Percentiles rank a stretch among this genome's conserved stretches.
These are phyloP conservation scores for Pherbina coryleti DNA, from an alignment of 2,888 invertebrate genomes.

Conservation along the genomic window DNA sequence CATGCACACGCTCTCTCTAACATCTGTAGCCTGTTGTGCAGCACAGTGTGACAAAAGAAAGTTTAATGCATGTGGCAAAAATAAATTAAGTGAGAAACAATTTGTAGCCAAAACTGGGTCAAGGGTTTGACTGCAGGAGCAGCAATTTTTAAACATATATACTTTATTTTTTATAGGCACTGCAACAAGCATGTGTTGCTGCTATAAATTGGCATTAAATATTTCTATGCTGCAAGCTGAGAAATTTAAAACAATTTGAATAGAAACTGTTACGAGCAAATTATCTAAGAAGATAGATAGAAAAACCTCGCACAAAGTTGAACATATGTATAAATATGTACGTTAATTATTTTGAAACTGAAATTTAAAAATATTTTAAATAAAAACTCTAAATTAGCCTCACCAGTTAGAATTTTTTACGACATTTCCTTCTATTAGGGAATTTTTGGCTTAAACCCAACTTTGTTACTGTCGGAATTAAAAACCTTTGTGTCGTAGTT, in stretches of 20 bases:
- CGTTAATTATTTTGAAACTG: no score
- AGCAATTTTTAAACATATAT: neutral
- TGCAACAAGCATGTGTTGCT: constrained; percentile 13
- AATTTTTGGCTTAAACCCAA: no score
- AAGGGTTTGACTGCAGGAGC: constrained; percentile 13
- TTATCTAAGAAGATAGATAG: neutral
- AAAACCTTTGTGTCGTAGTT: no score
- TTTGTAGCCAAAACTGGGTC: constrained; percentile 16
- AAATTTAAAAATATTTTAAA: no score
- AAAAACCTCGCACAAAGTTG: no score
- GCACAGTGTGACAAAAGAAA: neutral
- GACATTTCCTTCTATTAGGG: no score
- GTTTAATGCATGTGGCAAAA: constrained; percentile 2
- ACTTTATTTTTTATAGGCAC: neutral
- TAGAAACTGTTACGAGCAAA: neutral
- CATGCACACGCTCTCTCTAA: neutral
- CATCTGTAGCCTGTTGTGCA: constrained; percentile 4
- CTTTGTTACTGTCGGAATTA: no score
- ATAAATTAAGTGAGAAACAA: constrained; percentile 31
- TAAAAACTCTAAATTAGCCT: no score
- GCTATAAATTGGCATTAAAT: constrained; percentile 17
- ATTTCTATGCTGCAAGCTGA: neutral
- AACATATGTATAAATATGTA: no score
- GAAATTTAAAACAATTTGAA: neutral
- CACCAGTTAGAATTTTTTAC: no score